Conservation (phyloP, 2,113 vertebrate genomes). For the Sialia sialis region DNA sequence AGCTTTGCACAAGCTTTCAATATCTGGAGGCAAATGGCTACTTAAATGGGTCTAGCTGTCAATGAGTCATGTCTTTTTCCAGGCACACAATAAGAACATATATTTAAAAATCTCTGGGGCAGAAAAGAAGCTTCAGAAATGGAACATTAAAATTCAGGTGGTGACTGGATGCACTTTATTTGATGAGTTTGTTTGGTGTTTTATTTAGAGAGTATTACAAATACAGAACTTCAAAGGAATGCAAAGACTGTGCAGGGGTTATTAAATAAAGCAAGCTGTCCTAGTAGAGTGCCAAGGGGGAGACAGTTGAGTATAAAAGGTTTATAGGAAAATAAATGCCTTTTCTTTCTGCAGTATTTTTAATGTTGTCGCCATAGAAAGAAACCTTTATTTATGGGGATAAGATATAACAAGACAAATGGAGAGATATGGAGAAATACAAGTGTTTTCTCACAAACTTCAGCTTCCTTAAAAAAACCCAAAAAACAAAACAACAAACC, state of each 20-base stretch:
- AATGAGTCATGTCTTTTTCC: background rate
- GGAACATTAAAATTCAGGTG: background rate
- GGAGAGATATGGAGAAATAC: background rate
- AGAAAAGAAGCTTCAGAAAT: background rate
- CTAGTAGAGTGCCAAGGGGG: background rate
- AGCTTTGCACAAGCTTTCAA: background rate
- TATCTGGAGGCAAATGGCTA: background rate
- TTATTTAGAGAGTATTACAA: constrained; percentile 14
- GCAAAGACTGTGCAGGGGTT: background rate
- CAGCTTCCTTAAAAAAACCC: background rate
- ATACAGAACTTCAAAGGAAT: background rate
- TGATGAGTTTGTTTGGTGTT: background rate
- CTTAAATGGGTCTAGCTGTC: background rate
- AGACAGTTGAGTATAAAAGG: background rate
- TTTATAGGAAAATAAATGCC: background rate
- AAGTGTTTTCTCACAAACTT: background rate
- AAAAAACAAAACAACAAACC: background rate
- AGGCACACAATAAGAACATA: background rate
- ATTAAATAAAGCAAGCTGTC: background rate
- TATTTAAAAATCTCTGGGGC: background rate
- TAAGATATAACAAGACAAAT: background rate
- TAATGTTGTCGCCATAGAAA: background rate
- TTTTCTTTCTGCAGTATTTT: background rate
- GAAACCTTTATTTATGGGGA: background rate
- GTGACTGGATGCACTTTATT: background rate